Percentiles rank a stretch among this genome's conserved stretches.
Conservation (phyloP, 2,113 vertebrate species). For the Peucedramus taeniatus region DNA sequence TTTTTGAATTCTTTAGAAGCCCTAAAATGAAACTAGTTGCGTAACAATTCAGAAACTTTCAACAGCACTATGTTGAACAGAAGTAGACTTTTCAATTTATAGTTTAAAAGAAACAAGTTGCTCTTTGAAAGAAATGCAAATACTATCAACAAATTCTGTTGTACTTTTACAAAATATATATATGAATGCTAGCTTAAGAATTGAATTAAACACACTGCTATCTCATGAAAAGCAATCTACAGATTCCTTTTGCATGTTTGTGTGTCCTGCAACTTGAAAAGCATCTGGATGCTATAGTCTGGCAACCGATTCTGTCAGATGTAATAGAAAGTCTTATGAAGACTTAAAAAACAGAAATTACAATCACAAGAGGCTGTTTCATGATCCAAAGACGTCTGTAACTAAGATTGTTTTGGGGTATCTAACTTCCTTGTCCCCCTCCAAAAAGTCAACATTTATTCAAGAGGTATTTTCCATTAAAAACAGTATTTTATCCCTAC, state of each 20-base stretch:
- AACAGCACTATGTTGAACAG: background rate
- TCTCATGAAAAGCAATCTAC: background rate
- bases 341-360: background rate
- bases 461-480: background rate
- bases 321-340: background rate
- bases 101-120: background rate
- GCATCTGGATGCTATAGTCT: background rate
- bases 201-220: background rate
- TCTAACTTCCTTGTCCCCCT: rapidly evolving
- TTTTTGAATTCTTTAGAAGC: background rate
- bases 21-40: background rate
- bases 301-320: background rate
- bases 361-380: background rate
- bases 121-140: background rate
- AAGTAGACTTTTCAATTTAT: background rate
- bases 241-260: background rate
- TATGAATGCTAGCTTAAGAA: background rate
- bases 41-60: background rate
- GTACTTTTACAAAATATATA: background rate
- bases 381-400: background rate
- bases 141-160: background rate
- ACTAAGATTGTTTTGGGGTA: background rate
- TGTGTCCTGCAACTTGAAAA: background rate
- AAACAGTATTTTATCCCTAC: background rate
- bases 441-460: background rate